Conservation (phyloP, 2,888 invertebrate genomes). For the Camponotus fellah region DNA sequence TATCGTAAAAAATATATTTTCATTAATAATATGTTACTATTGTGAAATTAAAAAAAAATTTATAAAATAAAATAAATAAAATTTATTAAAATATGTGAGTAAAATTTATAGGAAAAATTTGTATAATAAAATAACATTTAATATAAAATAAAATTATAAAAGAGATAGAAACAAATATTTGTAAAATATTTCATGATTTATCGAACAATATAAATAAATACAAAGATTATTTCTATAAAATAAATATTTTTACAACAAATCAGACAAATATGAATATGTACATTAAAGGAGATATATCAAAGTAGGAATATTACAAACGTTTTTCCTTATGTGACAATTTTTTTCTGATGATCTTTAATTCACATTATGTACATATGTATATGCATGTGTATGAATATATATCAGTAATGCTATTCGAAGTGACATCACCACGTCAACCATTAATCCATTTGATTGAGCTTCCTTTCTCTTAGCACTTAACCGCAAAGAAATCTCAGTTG, state of each 20-base stretch:
- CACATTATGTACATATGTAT: neutral
- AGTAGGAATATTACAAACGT: neutral
- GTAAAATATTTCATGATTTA: neutral
- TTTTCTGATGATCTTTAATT: neutral
- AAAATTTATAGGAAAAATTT: neutral
- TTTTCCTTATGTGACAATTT: neutral
- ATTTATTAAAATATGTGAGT: neutral
- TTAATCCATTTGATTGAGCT: constrained; percentile 32
- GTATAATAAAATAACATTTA: neutral
- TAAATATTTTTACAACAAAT: neutral
- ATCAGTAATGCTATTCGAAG: neutral
- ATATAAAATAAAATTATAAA: neutral
- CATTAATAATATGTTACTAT: too few relatives aligned
- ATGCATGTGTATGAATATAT: neutral
- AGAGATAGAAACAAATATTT: neutral
- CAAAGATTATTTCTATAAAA: neutral
- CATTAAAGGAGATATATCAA: neutral
- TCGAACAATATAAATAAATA: neutral
- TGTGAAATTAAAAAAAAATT: too few relatives aligned
- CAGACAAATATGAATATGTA: neutral
- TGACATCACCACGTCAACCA: neutral
- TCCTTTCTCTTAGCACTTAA: constrained; percentile 22
- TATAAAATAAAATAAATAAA: neutral
- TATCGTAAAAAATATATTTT: neutral
- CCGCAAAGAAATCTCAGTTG: constrained; percentile 28